Base-by-base conservation (phyloP, 2,797 vertebrate genomes). In the Notamacropus eugenii region DNA sequence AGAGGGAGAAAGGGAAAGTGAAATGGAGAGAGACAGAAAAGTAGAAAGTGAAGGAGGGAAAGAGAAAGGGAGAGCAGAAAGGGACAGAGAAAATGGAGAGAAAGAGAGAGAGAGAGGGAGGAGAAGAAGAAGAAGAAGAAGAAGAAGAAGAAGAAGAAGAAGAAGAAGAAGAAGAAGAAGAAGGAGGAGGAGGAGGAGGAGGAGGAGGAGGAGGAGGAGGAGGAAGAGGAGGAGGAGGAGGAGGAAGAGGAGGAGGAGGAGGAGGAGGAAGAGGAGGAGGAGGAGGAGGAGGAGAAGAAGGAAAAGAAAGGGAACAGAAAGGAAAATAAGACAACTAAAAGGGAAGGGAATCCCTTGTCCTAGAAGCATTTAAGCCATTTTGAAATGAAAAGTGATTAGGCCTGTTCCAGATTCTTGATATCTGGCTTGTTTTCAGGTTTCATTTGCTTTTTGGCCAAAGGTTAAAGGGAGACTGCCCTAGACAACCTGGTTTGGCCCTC, bases 361-460 rank as follows among this genome's bases (percentile, higher is more conserved):
- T 95, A 93, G 93, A 87, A 92, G 62, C 59, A 90, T 40, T 54
- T 91, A 74, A 92, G 40, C 28, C 94, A 9, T 95, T 95, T 97
- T 97, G 4, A 98, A 93, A 90, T 93, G 93, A 90, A 96, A 97
- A 97, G 93, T 97, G 96, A 95, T 93, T 94, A 27, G 62, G 93
- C 92, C 92, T 82, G 46, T 40, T 46, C 19, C 56, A 96, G 91
- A 74, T 62, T 93, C 94, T 94, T 57, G 56, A 46, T 62, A 92
- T 96, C n/a, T 92, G 90, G 28, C 12, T 95, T 11, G 5, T 55
- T 95, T 57, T 19, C 27, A 54, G 92, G 4, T 96, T 94, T 67
- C 82, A 1, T 0, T 62, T 90, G 31, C n/a, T 92, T 93, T 90
- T 91, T 31, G 40, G 56, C 56, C 12, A 62, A 55, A 27, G 91